Percentiles rank a stretch among this genome's conserved stretches.
Conservation (phyloP, 2,797 vertebrate genomes). For the Sarcoramphus papa region DNA sequence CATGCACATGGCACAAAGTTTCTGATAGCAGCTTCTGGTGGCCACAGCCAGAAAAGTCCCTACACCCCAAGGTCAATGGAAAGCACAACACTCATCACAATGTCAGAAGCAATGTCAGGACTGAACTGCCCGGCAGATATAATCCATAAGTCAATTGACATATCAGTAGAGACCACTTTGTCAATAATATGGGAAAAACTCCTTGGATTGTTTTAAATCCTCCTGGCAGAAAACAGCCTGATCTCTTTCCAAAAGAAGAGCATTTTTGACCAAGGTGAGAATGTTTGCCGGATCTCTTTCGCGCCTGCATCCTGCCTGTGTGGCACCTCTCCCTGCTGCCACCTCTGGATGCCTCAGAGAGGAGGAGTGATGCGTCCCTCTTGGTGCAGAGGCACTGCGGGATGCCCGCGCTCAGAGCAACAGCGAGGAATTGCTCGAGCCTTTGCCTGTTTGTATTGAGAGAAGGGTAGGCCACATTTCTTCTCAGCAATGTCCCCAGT, state of each 20-base stretch:
- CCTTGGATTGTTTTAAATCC: not conserved
- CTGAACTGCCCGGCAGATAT: not conserved
- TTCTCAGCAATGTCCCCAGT: not conserved
- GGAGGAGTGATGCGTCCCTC: not conserved
- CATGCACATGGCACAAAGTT: not conserved
- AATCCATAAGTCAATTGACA: fast-evolving
- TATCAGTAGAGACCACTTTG: not conserved
- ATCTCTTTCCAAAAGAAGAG: not conserved
- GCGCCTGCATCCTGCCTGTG: not conserved
- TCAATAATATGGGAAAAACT: not conserved
- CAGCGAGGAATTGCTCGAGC: not conserved
- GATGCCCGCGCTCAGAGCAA: not conserved
- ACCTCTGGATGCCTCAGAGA: not conserved
- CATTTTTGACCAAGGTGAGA: not conserved
- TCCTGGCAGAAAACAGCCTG: not conserved
- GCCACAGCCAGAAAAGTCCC: not conserved
- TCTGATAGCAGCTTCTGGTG: not conserved
- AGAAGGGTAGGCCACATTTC: not conserved
- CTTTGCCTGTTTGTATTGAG: not conserved
- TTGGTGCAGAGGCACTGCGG: fast-evolving
- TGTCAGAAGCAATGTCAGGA: not conserved
- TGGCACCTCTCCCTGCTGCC: not conserved
- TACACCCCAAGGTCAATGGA: fast-evolving
- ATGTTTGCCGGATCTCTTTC: not conserved
- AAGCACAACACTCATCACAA: not conserved